Evolutionary conservation across 2,888 invertebrate species (phyloP).

Genomic region (Apoda limacodes): DNA sequence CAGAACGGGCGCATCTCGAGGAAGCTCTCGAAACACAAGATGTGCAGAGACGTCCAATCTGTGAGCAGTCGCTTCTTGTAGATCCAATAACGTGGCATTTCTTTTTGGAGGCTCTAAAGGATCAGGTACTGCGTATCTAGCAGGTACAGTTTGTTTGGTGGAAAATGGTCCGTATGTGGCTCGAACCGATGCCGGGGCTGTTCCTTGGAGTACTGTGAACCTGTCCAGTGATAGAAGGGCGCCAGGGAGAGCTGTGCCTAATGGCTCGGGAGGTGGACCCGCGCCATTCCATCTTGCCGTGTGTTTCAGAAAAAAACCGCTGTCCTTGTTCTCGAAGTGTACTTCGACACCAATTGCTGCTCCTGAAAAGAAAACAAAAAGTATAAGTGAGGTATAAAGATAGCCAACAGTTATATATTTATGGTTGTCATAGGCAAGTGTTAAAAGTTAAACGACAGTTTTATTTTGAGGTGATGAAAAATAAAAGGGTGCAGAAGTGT

Average conservation of each 20-base stretch:
- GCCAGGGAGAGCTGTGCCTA: constrained; percentile 68
- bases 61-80: constrained; percentile 76
- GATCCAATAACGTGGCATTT: constrained; percentile 68
- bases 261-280: constrained; percentile 55
- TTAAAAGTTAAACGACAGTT: constrained; percentile 45
- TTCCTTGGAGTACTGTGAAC: constrained; percentile 92
- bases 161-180: constrained; percentile 96
- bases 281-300: constrained; percentile 78
- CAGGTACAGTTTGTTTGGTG: constrained; percentile 94
- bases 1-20: constrained; percentile 91
- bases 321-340: constrained; percentile 92
- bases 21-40: constrained; percentile 87
- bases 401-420: constrained; percentile 21
- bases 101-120: constrained; percentile 74
- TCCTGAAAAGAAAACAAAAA: constrained; percentile 67
- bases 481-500: constrained; percentile 47
- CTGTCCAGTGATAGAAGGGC: constrained; percentile 85
- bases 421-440: constrained; percentile 12
- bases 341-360: constrained; percentile 82
- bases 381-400: constrained; percentile 24
- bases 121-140: constrained; percentile 89
- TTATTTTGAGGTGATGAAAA: constrained; percentile 44
- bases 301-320: constrained; percentile 90
- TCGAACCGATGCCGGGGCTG: constrained; percentile 89
- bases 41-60: constrained; percentile 94